A percentile compares a stretch with the other conserved stretches of the same genome.
phyloP scores from a whole-genome alignment of 2,797 vertebrate genomes.

The Clarias platycephalus region DNA sequence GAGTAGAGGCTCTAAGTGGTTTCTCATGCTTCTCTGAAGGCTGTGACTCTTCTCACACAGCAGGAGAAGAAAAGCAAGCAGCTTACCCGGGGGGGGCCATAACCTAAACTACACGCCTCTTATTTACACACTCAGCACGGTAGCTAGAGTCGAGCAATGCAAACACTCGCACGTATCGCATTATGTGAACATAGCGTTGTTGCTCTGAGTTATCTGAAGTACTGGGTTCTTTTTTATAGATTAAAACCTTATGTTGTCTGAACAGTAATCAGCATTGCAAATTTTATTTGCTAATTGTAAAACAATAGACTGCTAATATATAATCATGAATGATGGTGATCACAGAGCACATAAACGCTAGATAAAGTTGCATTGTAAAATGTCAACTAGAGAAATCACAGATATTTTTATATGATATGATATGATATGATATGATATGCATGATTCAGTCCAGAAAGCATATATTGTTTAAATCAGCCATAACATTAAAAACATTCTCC shows the following conservation, averaged over 20 bases:
- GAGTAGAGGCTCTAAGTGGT: constrained; percentile 55
- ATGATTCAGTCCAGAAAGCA: too few relatives aligned
- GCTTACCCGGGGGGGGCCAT: constrained; percentile 37
- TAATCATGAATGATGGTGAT: too few relatives aligned
- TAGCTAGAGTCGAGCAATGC: constrained; percentile 26
- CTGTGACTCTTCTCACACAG: constrained; percentile 35
- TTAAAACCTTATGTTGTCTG: not conserved
- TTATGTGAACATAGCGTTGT: not conserved
- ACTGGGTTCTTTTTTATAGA: not conserved
- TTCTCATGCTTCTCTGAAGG: constrained; percentile 39
- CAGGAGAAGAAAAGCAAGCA: constrained; percentile 36
- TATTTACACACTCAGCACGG: constrained; percentile 48
- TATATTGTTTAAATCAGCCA: too few relatives aligned
- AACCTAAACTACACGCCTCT: constrained; percentile 30
- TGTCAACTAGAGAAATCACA: too few relatives aligned
- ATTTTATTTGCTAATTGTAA: too few relatives aligned
- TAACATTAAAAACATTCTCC: too few relatives aligned
- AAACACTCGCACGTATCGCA: constrained; percentile 29
- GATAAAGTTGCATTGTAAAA: too few relatives aligned
- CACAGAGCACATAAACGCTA: too few relatives aligned
- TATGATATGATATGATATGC: too few relatives aligned
- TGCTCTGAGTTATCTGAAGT: not conserved
- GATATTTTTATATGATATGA: too few relatives aligned
- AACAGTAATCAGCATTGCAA: not conserved
- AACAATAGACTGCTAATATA: not conserved